Base-by-base conservation (phyloP, 2,797 vertebrate species). In the Melanotaenia nigrans region DNA sequence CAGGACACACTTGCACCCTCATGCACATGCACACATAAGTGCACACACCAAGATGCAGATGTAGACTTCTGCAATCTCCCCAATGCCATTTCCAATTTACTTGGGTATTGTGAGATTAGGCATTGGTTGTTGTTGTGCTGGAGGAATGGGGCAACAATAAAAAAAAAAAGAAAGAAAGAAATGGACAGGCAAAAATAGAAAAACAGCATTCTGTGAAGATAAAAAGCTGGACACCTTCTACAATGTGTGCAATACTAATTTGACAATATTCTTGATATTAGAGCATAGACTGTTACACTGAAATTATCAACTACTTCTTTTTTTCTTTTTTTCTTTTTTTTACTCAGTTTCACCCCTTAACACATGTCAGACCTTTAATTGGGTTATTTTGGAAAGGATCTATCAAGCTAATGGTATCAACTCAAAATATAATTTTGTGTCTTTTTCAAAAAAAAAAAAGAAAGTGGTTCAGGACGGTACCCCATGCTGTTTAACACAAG, bases 401-500 rank as follows among this genome's bases (percentile, higher is more conserved):
- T 61, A 54, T 75, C 60, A 42, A 35, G 38, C 22, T 63, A 16
- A 59, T 28, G 13, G 22, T 35, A 55, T 82, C 49, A 53, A 67
- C 14, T 18, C 5, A n/a, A 55, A 78, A 30, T 16, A 5, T 20
- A 8, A 24, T 49, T 66, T 55, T 63, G 62, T 47, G 65, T 9
- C 32, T 75, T 83, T 70, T 60, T 8, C 28, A 45, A 3, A 32
- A 55, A 75, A 47, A 30, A 32, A 32, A 32, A 66, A 30, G 67
- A 68, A 68, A 53, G 36, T 57, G 66, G 61, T 83, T 66, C 54
- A 78, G 68, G 78, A 78, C 79, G 77, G 78, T 77, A 88, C 91
- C 90, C 87, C 91, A 90, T 90, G 88, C 89, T 90, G 91, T 92
- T 94, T 92, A 91, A 95, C 83, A 86, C 78, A 56, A 80, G 91